A percentile compares a stretch with the other conserved stretches of the same genome.
Evolutionary conservation across 2,797 vertebrate species (phyloP).

Genomic region (Acanthis flammea): DNA sequence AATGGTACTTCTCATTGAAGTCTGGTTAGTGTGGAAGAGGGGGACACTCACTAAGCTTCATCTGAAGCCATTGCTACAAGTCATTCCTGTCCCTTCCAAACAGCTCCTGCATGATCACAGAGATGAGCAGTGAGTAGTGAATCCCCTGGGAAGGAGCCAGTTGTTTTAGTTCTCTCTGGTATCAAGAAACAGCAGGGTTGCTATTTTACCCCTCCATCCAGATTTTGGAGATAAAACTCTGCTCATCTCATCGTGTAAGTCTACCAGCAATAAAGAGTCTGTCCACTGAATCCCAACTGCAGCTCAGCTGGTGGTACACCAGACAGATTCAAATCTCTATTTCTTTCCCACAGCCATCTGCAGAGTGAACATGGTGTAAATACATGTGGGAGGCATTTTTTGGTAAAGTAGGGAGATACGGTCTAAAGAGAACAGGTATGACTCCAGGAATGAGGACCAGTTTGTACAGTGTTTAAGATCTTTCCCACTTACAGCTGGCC

Average conservation of each 20-base stretch:
- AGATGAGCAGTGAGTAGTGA: neutral
- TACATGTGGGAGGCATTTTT: neutral
- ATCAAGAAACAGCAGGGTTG: neutral
- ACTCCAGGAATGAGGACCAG: neutral
- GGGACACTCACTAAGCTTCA: neutral
- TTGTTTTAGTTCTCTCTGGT: neutral
- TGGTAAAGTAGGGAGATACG: neutral
- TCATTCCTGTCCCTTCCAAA: neutral
- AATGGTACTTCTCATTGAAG: neutral
- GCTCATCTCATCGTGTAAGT: neutral
- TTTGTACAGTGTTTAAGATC: neutral
- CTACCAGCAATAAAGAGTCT: neutral
- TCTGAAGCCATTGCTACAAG: neutral
- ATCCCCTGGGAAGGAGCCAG: neutral
- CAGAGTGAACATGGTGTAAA: neutral
- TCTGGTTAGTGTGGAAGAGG: neutral
- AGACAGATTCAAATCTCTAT: conserved; percentile 7
- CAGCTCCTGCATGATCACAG: neutral
- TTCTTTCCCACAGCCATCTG: conserved; percentile 27
- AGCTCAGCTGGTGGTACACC: neutral
- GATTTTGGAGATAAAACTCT: neutral
- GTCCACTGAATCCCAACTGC: neutral
- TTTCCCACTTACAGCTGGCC: neutral
- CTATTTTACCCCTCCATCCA: neutral
- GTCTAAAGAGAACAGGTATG: neutral